Conservation (phyloP, 2,113 vertebrate genomes). For the Ciconia boyciana region DNA sequence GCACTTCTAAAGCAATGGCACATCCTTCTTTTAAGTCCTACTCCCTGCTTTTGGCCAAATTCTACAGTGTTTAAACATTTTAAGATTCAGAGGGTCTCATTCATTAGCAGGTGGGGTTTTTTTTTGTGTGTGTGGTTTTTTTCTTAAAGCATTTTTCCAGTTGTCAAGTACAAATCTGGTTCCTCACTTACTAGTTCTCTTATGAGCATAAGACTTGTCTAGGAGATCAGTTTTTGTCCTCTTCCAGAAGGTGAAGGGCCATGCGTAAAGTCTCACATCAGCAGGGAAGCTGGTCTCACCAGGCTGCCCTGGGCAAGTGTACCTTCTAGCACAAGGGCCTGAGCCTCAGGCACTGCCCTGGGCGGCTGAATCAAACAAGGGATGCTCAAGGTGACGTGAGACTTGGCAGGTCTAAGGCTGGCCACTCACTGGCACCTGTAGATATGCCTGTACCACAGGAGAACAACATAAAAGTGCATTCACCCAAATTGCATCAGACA, state of each 20-base stretch:
- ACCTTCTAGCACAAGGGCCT: neutral
- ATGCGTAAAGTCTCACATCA: rapidly evolving
- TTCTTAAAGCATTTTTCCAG: neutral
- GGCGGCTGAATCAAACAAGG: rapidly evolving
- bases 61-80: neutral
- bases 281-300: neutral
- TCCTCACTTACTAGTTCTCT: neutral
- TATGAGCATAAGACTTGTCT: neutral
- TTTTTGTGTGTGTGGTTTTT: neutral
- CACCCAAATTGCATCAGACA: neutral
- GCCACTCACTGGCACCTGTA: neutral
- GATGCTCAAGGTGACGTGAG: neutral
- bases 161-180: neutral
- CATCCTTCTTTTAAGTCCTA: neutral
- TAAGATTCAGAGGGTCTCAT: neutral
- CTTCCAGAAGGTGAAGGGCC: neutral
- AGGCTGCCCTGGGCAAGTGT: neutral
- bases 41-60: neutral
- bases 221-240: neutral
- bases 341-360: neutral
- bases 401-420: neutral
- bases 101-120: neutral
- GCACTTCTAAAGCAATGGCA: neutral
- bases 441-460: neutral
- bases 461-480: neutral